phyloP scores from a whole-genome alignment of 1,140 invertebrate species.

The Drosophila bocki region DNA sequence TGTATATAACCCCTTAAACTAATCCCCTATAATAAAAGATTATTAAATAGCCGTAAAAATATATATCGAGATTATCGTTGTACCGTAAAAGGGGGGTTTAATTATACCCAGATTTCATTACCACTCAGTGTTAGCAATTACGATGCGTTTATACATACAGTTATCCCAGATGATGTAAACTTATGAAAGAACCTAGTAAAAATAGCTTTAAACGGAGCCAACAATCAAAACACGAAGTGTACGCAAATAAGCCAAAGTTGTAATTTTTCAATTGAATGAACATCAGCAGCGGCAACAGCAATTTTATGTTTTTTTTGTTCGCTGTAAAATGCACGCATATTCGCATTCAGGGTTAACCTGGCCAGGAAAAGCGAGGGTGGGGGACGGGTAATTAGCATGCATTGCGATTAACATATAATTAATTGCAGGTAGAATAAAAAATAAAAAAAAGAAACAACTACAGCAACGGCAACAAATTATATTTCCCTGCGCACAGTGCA shows the following conservation, averaged over 20 bases:
- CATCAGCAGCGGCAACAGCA: constrained; percentile 29
- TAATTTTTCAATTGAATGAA: constrained; percentile 83
- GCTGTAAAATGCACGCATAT: constrained; percentile 69
- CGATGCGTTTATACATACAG: constrained; percentile 37
- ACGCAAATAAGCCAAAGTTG: constrained; percentile 78
- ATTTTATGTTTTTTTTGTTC: constrained; percentile 35
- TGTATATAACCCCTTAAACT: no score
- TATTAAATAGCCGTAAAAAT: background rate
- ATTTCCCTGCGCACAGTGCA: constrained; percentile 52
- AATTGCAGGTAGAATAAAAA: constrained; percentile 69
- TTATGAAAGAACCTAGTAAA: constrained; percentile 6
- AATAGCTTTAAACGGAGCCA: constrained; percentile 4
- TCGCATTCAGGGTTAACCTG: constrained; percentile 71
- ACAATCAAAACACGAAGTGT: constrained; percentile 63
- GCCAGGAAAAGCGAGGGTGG: constrained; percentile 4
- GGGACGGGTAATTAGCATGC: constrained; percentile 77
- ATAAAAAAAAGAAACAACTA: constrained; percentile 27
- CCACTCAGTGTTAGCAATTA: constrained; percentile 45
- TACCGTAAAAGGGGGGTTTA: background rate
- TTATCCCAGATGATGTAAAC: constrained; percentile 34
- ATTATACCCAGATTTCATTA: constrained; percentile 5
- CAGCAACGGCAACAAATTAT: constrained; percentile 66
- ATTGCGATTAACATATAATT: constrained; percentile 84
- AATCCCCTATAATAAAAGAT: background rate
- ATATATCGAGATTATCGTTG: background rate